These are phyloP conservation scores for Typhlichthys eigenmanni DNA, from an alignment of 2,797 vertebrate species.

Conservation along the genomic window DNA sequence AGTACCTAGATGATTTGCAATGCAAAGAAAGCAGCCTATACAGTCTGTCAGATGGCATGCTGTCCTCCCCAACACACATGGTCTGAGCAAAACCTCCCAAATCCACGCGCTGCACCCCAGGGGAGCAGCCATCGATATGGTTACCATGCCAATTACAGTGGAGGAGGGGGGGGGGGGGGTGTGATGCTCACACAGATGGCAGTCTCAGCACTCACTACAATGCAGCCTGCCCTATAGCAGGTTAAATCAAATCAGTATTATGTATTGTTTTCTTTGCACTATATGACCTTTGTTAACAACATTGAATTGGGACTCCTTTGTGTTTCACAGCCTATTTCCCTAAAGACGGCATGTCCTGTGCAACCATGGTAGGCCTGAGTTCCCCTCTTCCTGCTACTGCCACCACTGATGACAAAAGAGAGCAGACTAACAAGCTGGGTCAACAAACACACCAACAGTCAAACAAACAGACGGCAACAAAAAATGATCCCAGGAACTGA, in stretches of 20 bases:
- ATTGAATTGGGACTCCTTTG: not conserved
- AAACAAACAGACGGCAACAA: not conserved
- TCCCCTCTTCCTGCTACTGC: slow-evolving; percentile 38
- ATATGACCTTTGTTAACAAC: slow-evolving; percentile 14
- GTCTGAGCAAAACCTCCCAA: slow-evolving; percentile 46
- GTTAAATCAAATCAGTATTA: slow-evolving; percentile 10
- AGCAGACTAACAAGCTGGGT: slow-evolving; percentile 47
- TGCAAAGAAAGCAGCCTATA: slow-evolving; percentile 75
- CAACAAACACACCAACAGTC: slow-evolving; percentile 7
- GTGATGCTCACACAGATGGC: slow-evolving; percentile 62
- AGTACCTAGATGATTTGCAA: slow-evolving; percentile 60
- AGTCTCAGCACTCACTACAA: slow-evolving; percentile 36
- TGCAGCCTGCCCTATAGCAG: slow-evolving; percentile 25
- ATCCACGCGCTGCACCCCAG: slow-evolving; percentile 57
- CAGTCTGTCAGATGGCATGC: slow-evolving; percentile 23
- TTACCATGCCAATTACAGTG: slow-evolving; percentile 71
- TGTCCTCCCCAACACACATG: slow-evolving; percentile 29
- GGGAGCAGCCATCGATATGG: slow-evolving; percentile 59
- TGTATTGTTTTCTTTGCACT: slow-evolving; percentile 17
- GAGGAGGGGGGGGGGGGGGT: slow-evolving; percentile 30
- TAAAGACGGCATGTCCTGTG: slow-evolving; percentile 6
- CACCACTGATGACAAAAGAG: slow-evolving; percentile 30
- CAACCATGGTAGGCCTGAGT: slow-evolving; percentile 22
- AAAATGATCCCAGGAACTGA: not conserved
- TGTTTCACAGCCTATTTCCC: not conserved